Evolutionary conservation across 2,113 vertebrate genomes (phyloP).

Genomic region (Tretioscincus oriximinensis): DNA sequence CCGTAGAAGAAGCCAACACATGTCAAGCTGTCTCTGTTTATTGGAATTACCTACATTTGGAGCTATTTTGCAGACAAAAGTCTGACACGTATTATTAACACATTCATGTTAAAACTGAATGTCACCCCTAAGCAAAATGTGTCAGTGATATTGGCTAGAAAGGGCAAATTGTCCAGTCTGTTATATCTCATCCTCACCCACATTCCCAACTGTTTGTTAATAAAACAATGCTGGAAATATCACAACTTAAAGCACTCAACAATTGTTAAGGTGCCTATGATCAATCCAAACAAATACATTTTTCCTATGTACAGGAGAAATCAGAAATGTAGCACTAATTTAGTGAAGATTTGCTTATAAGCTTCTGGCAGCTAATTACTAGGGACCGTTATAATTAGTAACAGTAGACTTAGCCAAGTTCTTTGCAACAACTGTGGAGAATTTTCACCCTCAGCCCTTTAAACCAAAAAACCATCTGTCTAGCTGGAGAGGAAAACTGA

Average conservation of each 20-base stretch:
- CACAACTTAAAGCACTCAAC: slow-evolving; percentile 53
- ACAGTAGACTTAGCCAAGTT: slow-evolving; percentile 61
- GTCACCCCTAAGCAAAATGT: slow-evolving; percentile 13
- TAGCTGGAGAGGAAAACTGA: slow-evolving; percentile 51
- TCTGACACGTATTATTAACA: neutral
- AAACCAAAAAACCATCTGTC: slow-evolving; percentile 64
- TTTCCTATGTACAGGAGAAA: slow-evolving; percentile 55
- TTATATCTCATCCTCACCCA: slow-evolving; percentile 19
- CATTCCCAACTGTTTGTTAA: slow-evolving; percentile 49
- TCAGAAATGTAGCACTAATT: slow-evolving; percentile 52
- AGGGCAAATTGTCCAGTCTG: neutral
- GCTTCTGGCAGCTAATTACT: slow-evolving; percentile 59
- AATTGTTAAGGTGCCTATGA: slow-evolving; percentile 63
- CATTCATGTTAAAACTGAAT: slow-evolving; percentile 25
- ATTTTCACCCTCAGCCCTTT: slow-evolving; percentile 56
- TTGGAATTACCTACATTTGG: neutral
- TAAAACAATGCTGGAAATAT: slow-evolving; percentile 58
- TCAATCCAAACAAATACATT: slow-evolving; percentile 65
- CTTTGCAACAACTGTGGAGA: slow-evolving; percentile 59
- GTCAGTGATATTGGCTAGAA: neutral
- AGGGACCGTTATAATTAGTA: slow-evolving; percentile 68
- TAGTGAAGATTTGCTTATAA: slow-evolving; percentile 42
- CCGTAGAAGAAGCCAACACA: neutral
- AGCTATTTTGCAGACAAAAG: slow-evolving; percentile 5
- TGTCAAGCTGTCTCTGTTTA: slow-evolving; percentile 20